Evolutionary conservation across 2,113 vertebrate genomes (phyloP).

Genomic region (Peromyscus maniculatus): DNA sequence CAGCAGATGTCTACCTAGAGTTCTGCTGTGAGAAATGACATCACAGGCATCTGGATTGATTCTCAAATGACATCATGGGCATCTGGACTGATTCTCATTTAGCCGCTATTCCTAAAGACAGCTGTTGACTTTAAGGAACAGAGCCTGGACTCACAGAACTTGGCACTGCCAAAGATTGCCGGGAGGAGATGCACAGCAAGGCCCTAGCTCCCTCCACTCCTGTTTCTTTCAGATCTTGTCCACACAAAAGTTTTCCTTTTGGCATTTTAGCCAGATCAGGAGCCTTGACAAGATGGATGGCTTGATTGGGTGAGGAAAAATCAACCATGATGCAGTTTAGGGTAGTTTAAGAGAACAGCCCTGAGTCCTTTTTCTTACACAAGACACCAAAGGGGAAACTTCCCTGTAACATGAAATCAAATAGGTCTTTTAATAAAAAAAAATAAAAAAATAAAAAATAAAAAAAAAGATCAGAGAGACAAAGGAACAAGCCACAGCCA

Average conservation of each 20-base stretch:
- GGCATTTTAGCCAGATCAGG: not conserved
- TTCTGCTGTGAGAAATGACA: not conserved
- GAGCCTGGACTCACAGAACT: not conserved
- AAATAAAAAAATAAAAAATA: too few species aligned
- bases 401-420: too few species aligned
- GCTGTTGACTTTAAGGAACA: too few species aligned
- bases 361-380: not conserved
- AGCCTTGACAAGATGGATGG: not conserved
- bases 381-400: not conserved
- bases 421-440: too few species aligned
- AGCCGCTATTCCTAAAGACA: not conserved
- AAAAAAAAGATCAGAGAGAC: too few species aligned
- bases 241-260: not conserved
- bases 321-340: not conserved
- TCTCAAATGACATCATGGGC: not conserved
- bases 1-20: not conserved
- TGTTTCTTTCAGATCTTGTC: not conserved
- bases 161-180: not conserved
- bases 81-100: not conserved
- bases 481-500: too few species aligned
- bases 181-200: not conserved
- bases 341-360: not conserved
- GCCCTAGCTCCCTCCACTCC: not conserved
- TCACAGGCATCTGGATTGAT: not conserved
- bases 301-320: not conserved